phyloP scores from a whole-genome alignment of 35 echinoderm and acorn worm species.

The Apostichopus parvimensis region DNA sequence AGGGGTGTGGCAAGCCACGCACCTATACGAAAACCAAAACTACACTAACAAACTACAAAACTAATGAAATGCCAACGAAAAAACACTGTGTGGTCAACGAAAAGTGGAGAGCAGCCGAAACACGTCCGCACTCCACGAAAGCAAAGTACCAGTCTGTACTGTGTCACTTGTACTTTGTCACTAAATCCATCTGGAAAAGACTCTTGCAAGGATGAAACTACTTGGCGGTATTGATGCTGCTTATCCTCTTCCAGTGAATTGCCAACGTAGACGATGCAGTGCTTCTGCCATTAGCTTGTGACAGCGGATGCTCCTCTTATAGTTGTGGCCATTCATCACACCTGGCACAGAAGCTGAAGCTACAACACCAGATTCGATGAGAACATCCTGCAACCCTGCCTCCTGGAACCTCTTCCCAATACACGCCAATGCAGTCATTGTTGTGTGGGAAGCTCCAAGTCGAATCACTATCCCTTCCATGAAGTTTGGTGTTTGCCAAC shows the following conservation, averaged over 20 bases:
- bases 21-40: too few species aligned
- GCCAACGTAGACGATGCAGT: slow-evolving; percentile 4
- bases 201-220: too few species aligned
- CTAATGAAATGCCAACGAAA: too few species aligned
- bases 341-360: background rate
- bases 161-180: too few species aligned
- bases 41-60: too few species aligned
- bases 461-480: background rate
- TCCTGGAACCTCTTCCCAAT: slow-evolving; percentile 23
- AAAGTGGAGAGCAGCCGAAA: too few species aligned
- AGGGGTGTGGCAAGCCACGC: too few species aligned
- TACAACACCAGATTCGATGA: background rate
- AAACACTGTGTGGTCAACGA: too few species aligned
- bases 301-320: background rate
- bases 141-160: too few species aligned
- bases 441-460: slow-evolving; percentile 20
- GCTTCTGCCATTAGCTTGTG: slow-evolving; percentile 17
- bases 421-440: background rate
- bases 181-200: too few species aligned
- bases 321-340: background rate
- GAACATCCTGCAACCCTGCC: slow-evolving; percentile 19
- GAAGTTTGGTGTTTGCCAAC: slow-evolving; percentile 62
- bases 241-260: background rate
- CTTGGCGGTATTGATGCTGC: too few species aligned
- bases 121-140: too few species aligned